Base-by-base conservation (phyloP, 2,113 vertebrate species). In the Ailuropoda melanoleuca region DNA sequence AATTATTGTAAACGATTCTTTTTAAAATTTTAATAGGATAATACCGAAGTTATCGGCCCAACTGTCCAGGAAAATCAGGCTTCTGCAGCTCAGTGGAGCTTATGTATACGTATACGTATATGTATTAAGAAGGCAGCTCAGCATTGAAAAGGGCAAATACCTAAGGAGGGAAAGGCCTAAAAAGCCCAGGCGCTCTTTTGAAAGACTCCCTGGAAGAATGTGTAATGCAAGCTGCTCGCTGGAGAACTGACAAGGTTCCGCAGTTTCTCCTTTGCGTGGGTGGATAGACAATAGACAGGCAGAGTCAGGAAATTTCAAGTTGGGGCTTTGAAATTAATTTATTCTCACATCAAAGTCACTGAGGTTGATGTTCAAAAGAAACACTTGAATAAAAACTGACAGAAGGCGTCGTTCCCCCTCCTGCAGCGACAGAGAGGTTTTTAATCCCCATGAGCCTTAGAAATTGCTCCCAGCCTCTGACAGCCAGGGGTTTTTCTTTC, bases 311-410 rank as follows among this genome's bases (percentile, higher is more conserved):
- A 89, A 96, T 95, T 95, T 92, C 84, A 93, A 66, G 95, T 56
- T 6, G 0, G 29, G 72, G 43, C 70, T 92, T 95, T 58, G 82
- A 50, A 85, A 96, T 96, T 94, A 56, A 97, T 98, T 93, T 89
- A 85, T 86, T 74, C 96, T 95, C 90, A 56, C 58, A 66, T 96
- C 87, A 94, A 92, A 96, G 86, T 94, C 92, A 92, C 56, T 34
- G 62, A 92, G 70, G 68, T 83, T 96, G 96, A 62, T 53, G 68
- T 84, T 96, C 82, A 64, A 96, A 97, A 88, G 93, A 86, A 97
- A 95, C 91, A 94, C 87, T 97, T 81, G 90, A 84, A 82, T 82
- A 93, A 95, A 95, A 92, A 50, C 85, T 96, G 96, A 96, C 97
- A 96, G 93, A 87, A 86, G 96, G 88, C 86, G 10, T 24, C 15